Base-by-base conservation (phyloP, 1,140 invertebrate genomes). In the Pissodes strobi region DNA sequence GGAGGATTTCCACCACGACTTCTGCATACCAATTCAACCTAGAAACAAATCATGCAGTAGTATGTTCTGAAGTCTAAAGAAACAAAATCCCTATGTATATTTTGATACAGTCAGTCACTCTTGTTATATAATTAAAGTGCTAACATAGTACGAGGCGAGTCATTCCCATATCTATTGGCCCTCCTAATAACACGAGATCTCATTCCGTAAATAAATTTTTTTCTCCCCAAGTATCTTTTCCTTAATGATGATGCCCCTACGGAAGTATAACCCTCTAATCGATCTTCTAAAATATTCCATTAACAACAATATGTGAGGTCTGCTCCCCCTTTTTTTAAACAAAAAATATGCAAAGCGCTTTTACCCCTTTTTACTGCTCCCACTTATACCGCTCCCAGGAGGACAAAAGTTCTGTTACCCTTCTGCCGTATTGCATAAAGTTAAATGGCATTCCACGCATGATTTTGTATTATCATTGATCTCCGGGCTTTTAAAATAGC, bases 1-100 rank as follows among this genome's bases (percentile, higher is more conserved):
- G 94, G 89, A 18, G 96, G 96, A 83, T 99, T 98, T 10, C 96
- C 96, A 30, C 95, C 95, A 13, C 91, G 84, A 45, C 95, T 95
- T 69, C 89, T 84, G 81, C 96, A 99, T 43, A 90, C 87, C 57
- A 98, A 82, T 65, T 92, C 93, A 6, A 98, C 83, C 61, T 64
- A 23, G 21, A 59, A 48, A 56, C n/a, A n/a, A n/a, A n/a, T n/a
- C n/a, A n/a, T n/a, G n/a, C n/a, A n/a, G n/a, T n/a, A n/a, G n/a
- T n/a, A n/a, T n/a, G n/a, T n/a, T n/a, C n/a, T n/a, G n/a, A n/a
- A n/a, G n/a, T n/a, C n/a, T n/a, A n/a, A n/a, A n/a, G n/a, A n/a
- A n/a, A n/a, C n/a, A n/a, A n/a, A n/a, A n/a, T n/a, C n/a, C n/a
- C n/a, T n/a, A n/a, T n/a, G n/a, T n/a, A n/a, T n/a, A n/a, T n/a